These are phyloP conservation scores for Oasisia sp. DNA, from an alignment of 2,888 invertebrate species.

Conservation along the genomic window DNA sequence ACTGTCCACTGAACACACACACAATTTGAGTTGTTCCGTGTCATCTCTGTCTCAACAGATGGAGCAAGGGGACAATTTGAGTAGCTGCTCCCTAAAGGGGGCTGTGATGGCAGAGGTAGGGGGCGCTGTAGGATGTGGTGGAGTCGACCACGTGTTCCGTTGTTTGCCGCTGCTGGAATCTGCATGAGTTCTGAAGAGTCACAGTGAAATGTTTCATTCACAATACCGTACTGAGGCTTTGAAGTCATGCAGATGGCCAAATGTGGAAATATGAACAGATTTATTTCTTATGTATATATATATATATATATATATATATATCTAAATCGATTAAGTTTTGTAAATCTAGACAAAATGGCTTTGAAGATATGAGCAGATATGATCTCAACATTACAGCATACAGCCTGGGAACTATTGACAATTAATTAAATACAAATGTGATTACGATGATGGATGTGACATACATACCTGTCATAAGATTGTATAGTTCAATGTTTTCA, in stretches of 20 bases:
- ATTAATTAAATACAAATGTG: not conserved
- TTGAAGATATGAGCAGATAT: not conserved
- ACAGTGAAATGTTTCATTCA: not conserved
- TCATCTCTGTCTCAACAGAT: not conserved
- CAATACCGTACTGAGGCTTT: not conserved
- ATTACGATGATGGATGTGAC: not conserved
- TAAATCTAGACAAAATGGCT: too few species aligned
- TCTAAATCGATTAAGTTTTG: too few species aligned
- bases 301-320: too few species aligned
- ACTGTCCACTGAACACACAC: not conserved
- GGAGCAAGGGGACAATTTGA: conserved; percentile 25
- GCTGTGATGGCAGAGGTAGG: conserved; percentile 24
- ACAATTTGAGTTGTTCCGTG: conserved; percentile 24
- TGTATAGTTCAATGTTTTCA: conserved; percentile 67
- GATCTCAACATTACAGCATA: conserved; percentile 27
- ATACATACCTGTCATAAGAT: conserved; percentile 63
- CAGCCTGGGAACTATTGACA: not conserved
- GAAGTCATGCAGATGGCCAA: not conserved
- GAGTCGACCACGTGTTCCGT: conserved; percentile 66
- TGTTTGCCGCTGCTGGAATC: conserved; percentile 61
- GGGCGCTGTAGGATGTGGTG: conserved; percentile 57
- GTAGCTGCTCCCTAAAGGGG: conserved; percentile 31
- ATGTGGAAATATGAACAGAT: too few species aligned
- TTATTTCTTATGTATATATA: too few species aligned
- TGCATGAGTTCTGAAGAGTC: conserved; percentile 37